Conservation (phyloP, 2,888 invertebrate genomes). For the Drosophila dives region DNA sequence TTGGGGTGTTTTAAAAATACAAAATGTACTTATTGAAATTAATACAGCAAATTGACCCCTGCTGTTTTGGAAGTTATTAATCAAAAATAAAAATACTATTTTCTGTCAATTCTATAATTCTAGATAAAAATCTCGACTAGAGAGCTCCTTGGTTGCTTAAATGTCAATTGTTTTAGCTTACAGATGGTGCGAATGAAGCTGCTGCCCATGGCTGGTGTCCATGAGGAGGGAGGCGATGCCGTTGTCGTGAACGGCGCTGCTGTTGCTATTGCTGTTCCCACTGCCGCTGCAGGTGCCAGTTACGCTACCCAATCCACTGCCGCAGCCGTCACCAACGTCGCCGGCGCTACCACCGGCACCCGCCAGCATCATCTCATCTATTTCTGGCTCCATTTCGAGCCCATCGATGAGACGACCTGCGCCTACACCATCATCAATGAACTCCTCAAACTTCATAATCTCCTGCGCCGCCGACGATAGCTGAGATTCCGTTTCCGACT, state of each 20-base stretch:
- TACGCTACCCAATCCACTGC: conserved; percentile 65
- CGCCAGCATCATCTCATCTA: conserved; percentile 74
- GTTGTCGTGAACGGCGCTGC: conserved; percentile 64
- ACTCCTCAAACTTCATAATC: conserved; percentile 83
- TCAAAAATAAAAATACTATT: too few relatives aligned
- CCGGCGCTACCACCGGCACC: conserved; percentile 50
- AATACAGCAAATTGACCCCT: too few relatives aligned
- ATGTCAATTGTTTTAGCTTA: conserved; percentile 36
- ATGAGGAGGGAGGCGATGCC: conserved; percentile 61
- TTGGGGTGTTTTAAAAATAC: too few relatives aligned
- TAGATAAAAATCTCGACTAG: neutral
- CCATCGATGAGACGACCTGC: conserved; percentile 80
- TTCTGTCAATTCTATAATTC: neutral
- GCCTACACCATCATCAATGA: conserved; percentile 82
- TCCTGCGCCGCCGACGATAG: conserved; percentile 80
- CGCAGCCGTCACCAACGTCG: conserved; percentile 16
- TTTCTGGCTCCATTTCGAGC: conserved; percentile 82
- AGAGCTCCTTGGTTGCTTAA: neutral
- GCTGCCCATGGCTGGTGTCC: conserved; percentile 57
- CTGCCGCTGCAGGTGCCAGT: conserved; percentile 59
- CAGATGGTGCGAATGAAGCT: conserved; percentile 63
- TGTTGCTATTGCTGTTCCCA: conserved; percentile 63
- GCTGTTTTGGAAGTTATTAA: too few relatives aligned
- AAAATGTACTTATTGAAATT: neutral
- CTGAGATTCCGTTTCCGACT: conserved; percentile 82